Evolutionary conservation across 2,113 vertebrate genomes (phyloP), one percentile per base, ranked within the genome.

Genomic region (Tupaia chinensis): DNA sequence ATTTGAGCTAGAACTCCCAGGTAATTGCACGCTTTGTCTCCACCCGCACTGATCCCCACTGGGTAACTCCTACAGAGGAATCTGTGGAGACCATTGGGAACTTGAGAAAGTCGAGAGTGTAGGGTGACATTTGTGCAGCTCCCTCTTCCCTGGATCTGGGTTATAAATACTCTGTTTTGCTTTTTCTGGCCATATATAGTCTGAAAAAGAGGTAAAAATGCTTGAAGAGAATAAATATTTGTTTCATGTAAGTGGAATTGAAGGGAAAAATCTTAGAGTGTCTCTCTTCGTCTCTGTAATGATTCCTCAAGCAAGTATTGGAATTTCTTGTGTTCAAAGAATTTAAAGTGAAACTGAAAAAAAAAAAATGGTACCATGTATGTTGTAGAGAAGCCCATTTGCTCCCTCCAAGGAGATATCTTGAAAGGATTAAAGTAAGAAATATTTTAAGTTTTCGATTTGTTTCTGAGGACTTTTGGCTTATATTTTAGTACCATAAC

Each of bases 401-500:
- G 25, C 34, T 93, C 16, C 66, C 95, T 81, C 69, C 34, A 89
- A 63, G 66, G 76, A 84, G 44, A 34, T 68, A n/a, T 81, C 91
- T 53, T 56, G 23, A 83, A 95, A 85, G 68, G 7, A 61, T 80
- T 63, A 53, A 95, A 81, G 44, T 82, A 95, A 34, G 20, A 87
- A 87, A 81, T 32, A 17, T 9, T 91, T 89, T 60, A 88, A 83
- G 32, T 80, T 94, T 92, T 93, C 20, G 79, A 8, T 86, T 85
- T 91, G 17, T 78, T 86, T 83, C 61, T 61, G 22, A 70, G 44
- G 27, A 81, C 56, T 89, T 95, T 93, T 84, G 66, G 20, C 56
- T 72, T 89, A 27, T 87, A 70, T 87, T 96, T 94, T 87, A 78
- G 22, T 32, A 82, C 93, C 34, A 78, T 25, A 9, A 92, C 85